Conservation (phyloP, 23 tunicate species). For the Ascidia mentula region DNA sequence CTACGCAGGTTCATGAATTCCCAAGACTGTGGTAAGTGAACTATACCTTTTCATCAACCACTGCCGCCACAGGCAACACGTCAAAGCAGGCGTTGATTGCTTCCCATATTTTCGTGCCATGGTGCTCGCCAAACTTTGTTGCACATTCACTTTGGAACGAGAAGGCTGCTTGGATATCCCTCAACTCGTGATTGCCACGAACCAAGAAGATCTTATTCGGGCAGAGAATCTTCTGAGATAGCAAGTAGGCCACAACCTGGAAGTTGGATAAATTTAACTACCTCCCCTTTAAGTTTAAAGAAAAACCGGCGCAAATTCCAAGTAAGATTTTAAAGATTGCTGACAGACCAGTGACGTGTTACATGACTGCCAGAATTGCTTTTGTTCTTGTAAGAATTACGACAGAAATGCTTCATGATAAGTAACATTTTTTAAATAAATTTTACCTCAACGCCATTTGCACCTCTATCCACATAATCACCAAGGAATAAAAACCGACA, state of each 20-base stretch:
- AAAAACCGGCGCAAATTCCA: too few species aligned
- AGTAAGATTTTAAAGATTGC: too few species aligned
- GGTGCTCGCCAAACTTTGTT: slow-evolving; percentile 54
- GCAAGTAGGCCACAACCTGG: slow-evolving; percentile 87
- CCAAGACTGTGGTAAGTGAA: too few species aligned
- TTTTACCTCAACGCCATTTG: slow-evolving; percentile 76
- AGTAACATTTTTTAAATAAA: too few species aligned
- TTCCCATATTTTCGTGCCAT: slow-evolving; percentile 76
- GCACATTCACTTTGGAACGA: slow-evolving; percentile 88
- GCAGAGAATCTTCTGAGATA: slow-evolving; percentile 82
- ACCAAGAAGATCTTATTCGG: slow-evolving; percentile 87
- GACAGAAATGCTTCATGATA: too few species aligned
- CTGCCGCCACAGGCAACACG: slow-evolving; percentile 84
- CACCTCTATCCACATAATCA: slow-evolving; percentile 92
- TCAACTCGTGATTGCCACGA: slow-evolving; percentile 91
- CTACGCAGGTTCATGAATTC: too few species aligned
- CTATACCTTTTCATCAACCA: slow-evolving; percentile 74
- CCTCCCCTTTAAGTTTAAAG: too few species aligned
- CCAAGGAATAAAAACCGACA: slow-evolving; percentile 85
- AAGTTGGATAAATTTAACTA: too few species aligned
- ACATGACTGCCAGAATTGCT: too few species aligned
- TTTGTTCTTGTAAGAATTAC: too few species aligned
- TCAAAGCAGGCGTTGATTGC: slow-evolving; percentile 80
- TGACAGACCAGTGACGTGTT: too few species aligned
- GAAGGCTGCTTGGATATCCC: slow-evolving; percentile 82